Evolutionary conservation across 2,113 vertebrate species (phyloP), one percentile per base, ranked within the genome.

Genomic region (Machaerirhynchus nigripectus): DNA sequence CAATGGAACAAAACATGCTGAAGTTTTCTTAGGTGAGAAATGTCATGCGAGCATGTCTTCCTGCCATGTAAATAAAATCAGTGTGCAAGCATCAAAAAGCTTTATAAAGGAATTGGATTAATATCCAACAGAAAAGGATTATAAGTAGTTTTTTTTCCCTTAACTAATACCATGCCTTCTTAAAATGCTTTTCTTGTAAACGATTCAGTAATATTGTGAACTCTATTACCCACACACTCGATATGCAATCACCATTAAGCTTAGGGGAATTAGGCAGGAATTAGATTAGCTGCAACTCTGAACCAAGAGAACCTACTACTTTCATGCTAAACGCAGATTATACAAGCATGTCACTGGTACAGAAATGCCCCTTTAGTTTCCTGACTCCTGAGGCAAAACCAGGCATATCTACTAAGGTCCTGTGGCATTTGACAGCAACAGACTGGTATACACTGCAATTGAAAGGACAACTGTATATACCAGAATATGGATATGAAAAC

Each of bases 81-180:
- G 7, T 5, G 20, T 23, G 19, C 33, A 84, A 47, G n/a, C 56
- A 70, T 11, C 33, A 67, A 15, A 82, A 75, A 91, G 42, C 30
- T 40, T 28, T 57, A 22, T 33, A 57, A 90, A 9, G 74, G 47
- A 75, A 79, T 2, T 40, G 31, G 33, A 73, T 77, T 74, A 60
- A 52, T 8, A 87, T 26, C 10, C 33, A 91, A 74, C 6, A 67
- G 69, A 63, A 94, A 70, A 81, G 21, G 1, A 59, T 10, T 16
- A 6, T 6, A n/a, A 19, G 9, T 2, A 4, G 0, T 4, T 24
- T 49, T 33, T 31, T 69, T 74, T 6, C 2, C 39, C 13, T 84
- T 47, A 80, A n/a, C 23, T 65, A 89, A 47, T 37, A 73, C 4
- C 9, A 31, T 24, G 16, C 19, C 46, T 87, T 73, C 46, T 68